Evolutionary conservation across 2,888 invertebrate genomes (phyloP).

Genomic region (Diplolepis rosae): DNA sequence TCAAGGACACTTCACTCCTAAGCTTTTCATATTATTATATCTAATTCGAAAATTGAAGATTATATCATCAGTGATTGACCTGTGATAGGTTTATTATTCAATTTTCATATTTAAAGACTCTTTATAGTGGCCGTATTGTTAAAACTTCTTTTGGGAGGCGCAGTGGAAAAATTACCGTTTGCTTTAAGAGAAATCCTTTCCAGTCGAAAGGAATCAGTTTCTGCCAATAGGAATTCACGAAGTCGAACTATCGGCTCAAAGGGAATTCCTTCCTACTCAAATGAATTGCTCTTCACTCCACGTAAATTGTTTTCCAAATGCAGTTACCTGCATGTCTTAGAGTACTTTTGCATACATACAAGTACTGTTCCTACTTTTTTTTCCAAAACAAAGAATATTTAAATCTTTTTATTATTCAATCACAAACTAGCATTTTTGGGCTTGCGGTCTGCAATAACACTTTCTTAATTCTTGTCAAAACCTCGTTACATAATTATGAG

Average conservation of each 20-base stretch:
- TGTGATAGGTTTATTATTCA: too few species aligned
- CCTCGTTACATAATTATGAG: constrained; percentile 70
- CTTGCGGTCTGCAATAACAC: constrained; percentile 46
- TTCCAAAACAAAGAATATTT: too few species aligned
- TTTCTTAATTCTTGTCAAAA: constrained; percentile 57
- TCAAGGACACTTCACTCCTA: constrained; percentile 16
- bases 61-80: too few species aligned
- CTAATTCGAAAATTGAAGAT: too few species aligned
- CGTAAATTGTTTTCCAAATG: constrained; percentile 28
- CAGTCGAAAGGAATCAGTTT: constrained; percentile 18
- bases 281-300: constrained; percentile 24
- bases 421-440: too few species aligned
- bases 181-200: constrained; percentile 14
- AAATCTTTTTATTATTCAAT: too few species aligned
- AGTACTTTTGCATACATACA: too few species aligned
- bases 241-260: constrained; percentile 25
- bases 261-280: constrained; percentile 16
- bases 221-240: constrained; percentile 26
- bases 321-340: constrained; percentile 4
- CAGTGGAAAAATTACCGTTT: background rate
- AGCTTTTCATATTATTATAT: too few species aligned
- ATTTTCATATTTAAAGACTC: too few species aligned
- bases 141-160: background rate
- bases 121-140: too few species aligned
- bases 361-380: too few species aligned